A percentile compares a stretch with the other conserved stretches of the same genome.
phyloP scores from a whole-genome alignment of 2,888 invertebrate species.

The Ophonus ardosiacus region DNA sequence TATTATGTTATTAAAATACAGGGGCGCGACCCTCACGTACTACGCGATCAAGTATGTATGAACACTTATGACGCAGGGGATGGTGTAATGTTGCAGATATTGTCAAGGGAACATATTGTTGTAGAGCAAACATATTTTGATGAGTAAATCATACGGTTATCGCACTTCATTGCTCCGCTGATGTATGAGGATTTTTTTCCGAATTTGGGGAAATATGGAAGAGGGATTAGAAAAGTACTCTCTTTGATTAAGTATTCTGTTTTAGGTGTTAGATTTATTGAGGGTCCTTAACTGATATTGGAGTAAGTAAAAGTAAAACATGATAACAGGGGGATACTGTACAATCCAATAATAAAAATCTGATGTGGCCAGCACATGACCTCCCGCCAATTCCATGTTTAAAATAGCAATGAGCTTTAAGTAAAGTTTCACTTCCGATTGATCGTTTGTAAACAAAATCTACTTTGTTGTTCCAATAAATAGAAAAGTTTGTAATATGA shows the following conservation, averaged over 20 bases:
- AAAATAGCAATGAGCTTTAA: no score
- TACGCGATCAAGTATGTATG: constrained; percentile 75
- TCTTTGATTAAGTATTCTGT: constrained; percentile 28
- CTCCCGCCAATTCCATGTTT: no score
- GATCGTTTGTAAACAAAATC: no score
- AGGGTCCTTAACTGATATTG: neutral
- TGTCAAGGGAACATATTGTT: constrained; percentile 31
- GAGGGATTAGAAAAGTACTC: neutral
- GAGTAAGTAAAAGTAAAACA: neutral
- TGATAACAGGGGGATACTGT: neutral
- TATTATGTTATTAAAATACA: constrained; percentile 81
- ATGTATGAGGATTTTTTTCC: constrained; percentile 32
- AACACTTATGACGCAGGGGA: constrained; percentile 73
- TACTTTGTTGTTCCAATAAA: no score
- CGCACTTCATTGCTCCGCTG: constrained; percentile 45
- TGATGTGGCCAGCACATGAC: no score
- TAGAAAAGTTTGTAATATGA: no score
- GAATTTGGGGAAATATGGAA: constrained; percentile 9
- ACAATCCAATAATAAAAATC: no score
- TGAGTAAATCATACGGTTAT: constrained; percentile 56
- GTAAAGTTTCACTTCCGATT: no score
- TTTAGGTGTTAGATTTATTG: constrained; percentile 9
- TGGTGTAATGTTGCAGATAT: constrained; percentile 36
- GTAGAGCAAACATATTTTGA: constrained; percentile 52
- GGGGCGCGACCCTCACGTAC: constrained; percentile 75